phyloP scores from a whole-genome alignment of 2,888 invertebrate species.

The Pocota personata region DNA sequence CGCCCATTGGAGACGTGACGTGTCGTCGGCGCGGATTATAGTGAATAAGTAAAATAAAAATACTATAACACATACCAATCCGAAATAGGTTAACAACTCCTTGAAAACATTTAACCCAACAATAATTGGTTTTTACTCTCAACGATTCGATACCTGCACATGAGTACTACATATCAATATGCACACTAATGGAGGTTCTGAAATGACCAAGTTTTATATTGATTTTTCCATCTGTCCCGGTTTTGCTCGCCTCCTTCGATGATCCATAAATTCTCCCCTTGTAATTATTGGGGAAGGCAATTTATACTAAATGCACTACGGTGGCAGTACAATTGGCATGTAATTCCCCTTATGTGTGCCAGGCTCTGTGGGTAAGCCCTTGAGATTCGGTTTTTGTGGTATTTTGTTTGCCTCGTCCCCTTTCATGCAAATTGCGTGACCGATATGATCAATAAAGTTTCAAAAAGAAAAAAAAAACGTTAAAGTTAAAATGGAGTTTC shows the following conservation, averaged over 20 bases:
- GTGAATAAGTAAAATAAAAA: background rate
- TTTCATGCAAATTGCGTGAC: conserved; percentile 59
- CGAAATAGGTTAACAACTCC: conserved; percentile 9
- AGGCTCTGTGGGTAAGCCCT: conserved; percentile 11
- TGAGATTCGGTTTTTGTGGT: conserved; percentile 25
- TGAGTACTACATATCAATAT: background rate
- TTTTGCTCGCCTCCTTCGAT: conserved; percentile 17
- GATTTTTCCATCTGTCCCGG: conserved; percentile 47
- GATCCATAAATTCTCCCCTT: conserved; percentile 45
- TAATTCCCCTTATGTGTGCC: conserved; percentile 9
- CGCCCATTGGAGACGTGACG: conserved; percentile 22
- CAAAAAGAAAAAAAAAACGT: conserved; percentile 8
- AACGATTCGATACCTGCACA: background rate
- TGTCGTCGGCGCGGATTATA: background rate
- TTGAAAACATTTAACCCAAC: background rate
- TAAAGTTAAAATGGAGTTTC: conserved; percentile 12
- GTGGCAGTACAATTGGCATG: conserved; percentile 5
- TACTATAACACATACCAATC: background rate
- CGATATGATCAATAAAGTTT: conserved; percentile 51
- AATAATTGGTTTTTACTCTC: background rate
- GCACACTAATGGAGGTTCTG: conserved; percentile 25
- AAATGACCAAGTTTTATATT: conserved; percentile 47
- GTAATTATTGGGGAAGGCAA: conserved; percentile 37
- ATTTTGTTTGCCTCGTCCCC: conserved; percentile 1
- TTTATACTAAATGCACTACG: conserved; percentile 3